Conservation (phyloP, 2,113 vertebrate genomes). For the Ranitomeya variabilis region DNA sequence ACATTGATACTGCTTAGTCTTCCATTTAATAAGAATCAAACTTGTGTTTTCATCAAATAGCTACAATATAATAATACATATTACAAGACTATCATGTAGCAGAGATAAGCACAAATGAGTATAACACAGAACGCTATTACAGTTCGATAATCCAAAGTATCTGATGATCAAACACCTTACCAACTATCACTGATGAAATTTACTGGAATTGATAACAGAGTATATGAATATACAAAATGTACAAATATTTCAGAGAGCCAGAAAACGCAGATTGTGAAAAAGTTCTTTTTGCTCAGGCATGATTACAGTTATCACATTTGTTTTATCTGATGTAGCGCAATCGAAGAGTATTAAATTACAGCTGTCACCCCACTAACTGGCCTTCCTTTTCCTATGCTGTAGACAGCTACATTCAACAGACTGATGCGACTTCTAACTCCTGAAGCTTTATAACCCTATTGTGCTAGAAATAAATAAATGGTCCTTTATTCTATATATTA, state of each 20-base stretch:
- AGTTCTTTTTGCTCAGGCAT: constrained; percentile 1
- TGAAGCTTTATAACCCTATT: neutral
- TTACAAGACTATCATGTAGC: neutral
- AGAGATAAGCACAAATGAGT: neutral
- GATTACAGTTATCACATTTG: constrained; percentile 26
- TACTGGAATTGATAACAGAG: neutral
- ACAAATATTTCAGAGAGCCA: neutral
- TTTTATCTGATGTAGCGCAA: constrained; percentile 34
- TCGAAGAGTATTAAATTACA: constrained; percentile 44
- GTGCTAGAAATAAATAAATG: neutral
- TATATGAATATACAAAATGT: neutral
- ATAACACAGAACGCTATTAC: neutral
- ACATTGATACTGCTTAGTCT: neutral
- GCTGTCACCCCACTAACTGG: constrained; percentile 16
- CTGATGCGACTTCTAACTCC: constrained; percentile 19
- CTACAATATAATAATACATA: neutral
- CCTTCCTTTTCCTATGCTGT: neutral
- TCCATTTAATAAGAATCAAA: neutral
- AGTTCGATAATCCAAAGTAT: neutral
- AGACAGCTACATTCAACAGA: constrained; percentile 31
- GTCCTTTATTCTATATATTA: too few relatives aligned
- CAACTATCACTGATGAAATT: neutral
- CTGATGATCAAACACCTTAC: neutral
- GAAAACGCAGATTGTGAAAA: neutral
- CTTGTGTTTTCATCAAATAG: neutral